Evolutionary conservation across 2,888 invertebrate genomes (phyloP).

Genomic region (Folsomia manolachei): DNA sequence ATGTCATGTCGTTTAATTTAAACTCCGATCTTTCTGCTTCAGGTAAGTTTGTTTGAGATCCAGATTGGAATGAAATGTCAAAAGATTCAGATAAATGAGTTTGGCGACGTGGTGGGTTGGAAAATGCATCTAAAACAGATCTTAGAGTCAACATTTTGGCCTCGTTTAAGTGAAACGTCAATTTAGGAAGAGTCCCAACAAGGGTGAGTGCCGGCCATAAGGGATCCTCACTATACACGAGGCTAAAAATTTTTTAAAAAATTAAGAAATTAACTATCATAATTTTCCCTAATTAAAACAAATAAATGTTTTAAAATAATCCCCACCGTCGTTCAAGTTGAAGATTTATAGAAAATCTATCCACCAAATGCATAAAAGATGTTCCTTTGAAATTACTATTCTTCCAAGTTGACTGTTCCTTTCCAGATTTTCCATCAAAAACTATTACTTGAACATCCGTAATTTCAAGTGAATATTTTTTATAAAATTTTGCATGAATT

Average conservation of each 20-base stretch:
- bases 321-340: slow-evolving; percentile 55
- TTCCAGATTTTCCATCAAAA: slow-evolving; percentile 66
- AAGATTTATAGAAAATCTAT: slow-evolving; percentile 69
- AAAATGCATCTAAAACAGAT: slow-evolving; percentile 58
- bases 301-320: not conserved
- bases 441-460: slow-evolving; percentile 81
- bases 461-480: slow-evolving; percentile 63
- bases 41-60: slow-evolving; percentile 39
- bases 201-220: slow-evolving; percentile 80
- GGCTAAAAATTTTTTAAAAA: too few relatives aligned
- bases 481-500: slow-evolving; percentile 51
- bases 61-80: slow-evolving; percentile 38
- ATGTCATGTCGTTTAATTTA: not conserved
- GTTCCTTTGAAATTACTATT: slow-evolving; percentile 80
- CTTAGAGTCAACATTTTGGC: slow-evolving; percentile 73
- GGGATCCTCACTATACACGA: slow-evolving; percentile 79
- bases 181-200: slow-evolving; percentile 78
- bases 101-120: not conserved
- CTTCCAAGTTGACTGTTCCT: slow-evolving; percentile 69
- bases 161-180: slow-evolving; percentile 87
- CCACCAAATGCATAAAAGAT: slow-evolving; percentile 80
- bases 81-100: slow-evolving; percentile 2
- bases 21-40: slow-evolving; percentile 4
- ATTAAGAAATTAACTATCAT: too few relatives aligned
- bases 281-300: too few relatives aligned